Conservation (phyloP, 1,140 invertebrate genomes). For the Medauroidea extradentata region DNA sequence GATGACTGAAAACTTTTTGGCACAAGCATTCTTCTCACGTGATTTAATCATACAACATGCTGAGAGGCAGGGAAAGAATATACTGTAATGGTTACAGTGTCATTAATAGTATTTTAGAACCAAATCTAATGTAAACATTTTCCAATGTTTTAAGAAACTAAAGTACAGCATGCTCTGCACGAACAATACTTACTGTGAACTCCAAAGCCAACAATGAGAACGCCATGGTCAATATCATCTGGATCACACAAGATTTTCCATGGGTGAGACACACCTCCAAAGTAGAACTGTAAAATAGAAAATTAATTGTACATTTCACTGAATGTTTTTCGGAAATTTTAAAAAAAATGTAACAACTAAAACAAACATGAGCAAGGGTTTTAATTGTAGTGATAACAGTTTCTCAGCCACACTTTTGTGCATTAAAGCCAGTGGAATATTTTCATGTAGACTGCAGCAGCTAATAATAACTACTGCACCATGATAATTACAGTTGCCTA, state of each 20-base stretch:
- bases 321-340: too few species aligned
- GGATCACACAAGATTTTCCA: slow-evolving; percentile 82
- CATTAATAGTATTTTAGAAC: neutral
- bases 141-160: neutral
- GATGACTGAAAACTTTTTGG: too few species aligned
- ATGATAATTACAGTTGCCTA: too few species aligned
- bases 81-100: neutral
- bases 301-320: too few species aligned
- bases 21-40: neutral
- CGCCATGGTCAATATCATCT: slow-evolving; percentile 80
- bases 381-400: too few species aligned
- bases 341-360: too few species aligned
- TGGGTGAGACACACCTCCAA: slow-evolving; percentile 95
- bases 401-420: too few species aligned
- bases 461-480: too few species aligned
- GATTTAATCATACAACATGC: neutral
- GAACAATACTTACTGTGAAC: slow-evolving; percentile 56
- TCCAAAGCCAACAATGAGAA: slow-evolving; percentile 90
- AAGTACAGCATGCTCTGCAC: too few species aligned
- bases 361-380: too few species aligned
- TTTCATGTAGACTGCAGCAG: too few species aligned
- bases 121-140: neutral
- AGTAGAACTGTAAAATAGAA: slow-evolving; percentile 80
- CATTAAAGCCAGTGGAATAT: too few species aligned
- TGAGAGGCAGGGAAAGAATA: neutral